phyloP scores from a whole-genome alignment of 1,140 invertebrate genomes.

The Prorops nasuta region DNA sequence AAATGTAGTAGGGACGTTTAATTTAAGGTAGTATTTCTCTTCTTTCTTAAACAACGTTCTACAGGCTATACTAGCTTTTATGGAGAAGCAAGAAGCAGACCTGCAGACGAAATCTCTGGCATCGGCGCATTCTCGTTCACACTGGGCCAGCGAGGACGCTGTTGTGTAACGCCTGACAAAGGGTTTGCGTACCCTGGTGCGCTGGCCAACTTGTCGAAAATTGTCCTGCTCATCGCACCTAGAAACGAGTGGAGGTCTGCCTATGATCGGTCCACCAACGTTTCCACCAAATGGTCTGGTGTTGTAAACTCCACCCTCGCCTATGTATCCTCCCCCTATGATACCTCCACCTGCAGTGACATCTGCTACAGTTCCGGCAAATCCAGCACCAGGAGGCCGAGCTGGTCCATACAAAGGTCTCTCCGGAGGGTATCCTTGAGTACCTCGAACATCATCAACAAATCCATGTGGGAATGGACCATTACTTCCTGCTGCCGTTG shows the following conservation, averaged over 20 bases:
- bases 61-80: too few species aligned
- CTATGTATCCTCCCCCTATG: constrained; percentile 48
- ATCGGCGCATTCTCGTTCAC: constrained; percentile 80
- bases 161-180: constrained; percentile 75
- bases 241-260: constrained; percentile 51
- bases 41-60: too few species aligned
- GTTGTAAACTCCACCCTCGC: constrained; percentile 50
- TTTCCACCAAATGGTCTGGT: constrained; percentile 41
- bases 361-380: constrained; percentile 46
- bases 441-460: constrained; percentile 28
- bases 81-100: too few species aligned
- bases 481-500: too few species aligned
- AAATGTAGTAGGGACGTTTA: too few species aligned
- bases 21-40: too few species aligned
- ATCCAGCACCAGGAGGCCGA: constrained; percentile 39
- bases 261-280: constrained; percentile 48
- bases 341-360: constrained; percentile 48
- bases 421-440: constrained; percentile 29
- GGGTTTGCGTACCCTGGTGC: constrained; percentile 73
- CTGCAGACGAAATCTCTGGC: constrained; percentile 79
- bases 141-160: constrained; percentile 71
- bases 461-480: constrained; percentile 16
- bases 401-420: constrained; percentile 34
- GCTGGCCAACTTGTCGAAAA: constrained; percentile 75
- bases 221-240: constrained; percentile 76